These are phyloP conservation scores for Phylloscopus whistleri DNA, from an alignment of 2,113 vertebrate genomes.

Conservation along the genomic window DNA sequence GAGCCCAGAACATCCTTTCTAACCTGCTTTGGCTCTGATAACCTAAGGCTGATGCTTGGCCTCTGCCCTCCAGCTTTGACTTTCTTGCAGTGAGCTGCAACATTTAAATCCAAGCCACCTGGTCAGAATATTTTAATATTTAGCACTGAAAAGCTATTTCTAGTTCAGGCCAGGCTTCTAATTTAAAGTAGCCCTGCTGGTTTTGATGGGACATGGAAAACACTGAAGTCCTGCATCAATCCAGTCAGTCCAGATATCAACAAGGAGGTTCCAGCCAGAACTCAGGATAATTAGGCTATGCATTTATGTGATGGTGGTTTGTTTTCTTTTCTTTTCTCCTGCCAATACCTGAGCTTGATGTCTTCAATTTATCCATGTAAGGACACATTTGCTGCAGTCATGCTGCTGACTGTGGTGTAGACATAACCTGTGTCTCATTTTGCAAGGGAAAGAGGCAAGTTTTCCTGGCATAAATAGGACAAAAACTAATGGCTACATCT, in stretches of 20 bases:
- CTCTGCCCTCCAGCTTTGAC: neutral
- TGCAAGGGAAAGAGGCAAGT: neutral
- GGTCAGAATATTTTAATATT: neutral
- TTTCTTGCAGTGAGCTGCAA: neutral
- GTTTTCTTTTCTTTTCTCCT: neutral
- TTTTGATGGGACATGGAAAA: neutral
- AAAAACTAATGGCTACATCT: neutral
- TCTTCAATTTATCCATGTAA: neutral
- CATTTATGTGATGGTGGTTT: neutral
- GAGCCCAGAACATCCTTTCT: neutral
- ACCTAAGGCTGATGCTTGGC: neutral
- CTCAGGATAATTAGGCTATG: neutral
- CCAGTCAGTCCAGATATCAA: neutral
- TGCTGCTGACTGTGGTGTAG: neutral
- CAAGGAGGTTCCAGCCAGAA: neutral
- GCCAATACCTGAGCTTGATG: neutral
- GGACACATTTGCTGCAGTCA: neutral
- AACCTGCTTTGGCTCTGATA: neutral
- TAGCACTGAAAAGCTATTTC: neutral
- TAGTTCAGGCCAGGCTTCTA: neutral
- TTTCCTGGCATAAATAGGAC: neutral
- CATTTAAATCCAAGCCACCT: neutral
- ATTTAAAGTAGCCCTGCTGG: constrained; percentile 31
- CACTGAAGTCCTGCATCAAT: neutral
- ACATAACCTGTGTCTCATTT: neutral